phyloP scores from a whole-genome alignment of 2,113 vertebrate genomes.

The Lathamus discolor region DNA sequence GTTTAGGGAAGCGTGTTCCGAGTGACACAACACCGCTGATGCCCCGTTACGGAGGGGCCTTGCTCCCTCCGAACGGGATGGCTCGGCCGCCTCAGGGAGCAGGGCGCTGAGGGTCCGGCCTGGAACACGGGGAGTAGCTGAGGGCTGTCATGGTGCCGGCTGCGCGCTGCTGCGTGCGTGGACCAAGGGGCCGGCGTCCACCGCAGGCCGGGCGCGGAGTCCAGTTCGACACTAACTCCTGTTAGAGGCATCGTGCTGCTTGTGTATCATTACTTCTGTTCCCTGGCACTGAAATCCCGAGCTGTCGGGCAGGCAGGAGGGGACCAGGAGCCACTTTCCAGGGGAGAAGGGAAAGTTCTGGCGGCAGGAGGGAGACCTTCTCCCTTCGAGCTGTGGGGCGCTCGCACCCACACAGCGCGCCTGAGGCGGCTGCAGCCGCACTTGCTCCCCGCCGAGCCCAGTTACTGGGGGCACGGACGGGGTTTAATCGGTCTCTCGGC shows the following conservation, averaged over 20 bases:
- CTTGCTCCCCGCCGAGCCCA: background rate
- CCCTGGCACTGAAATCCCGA: background rate
- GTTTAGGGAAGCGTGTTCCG: background rate
- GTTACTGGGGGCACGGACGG: background rate
- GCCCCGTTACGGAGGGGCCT: background rate
- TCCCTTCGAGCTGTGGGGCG: background rate
- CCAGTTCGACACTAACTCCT: background rate
- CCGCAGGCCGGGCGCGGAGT: background rate
- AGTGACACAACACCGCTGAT: background rate
- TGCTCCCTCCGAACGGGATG: background rate
- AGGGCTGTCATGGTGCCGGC: background rate
- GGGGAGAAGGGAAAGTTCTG: background rate
- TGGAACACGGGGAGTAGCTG: background rate
- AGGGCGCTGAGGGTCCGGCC: background rate
- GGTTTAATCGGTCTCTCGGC: background rate
- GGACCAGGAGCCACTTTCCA: background rate
- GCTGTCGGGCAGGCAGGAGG: background rate
- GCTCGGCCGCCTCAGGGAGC: background rate
- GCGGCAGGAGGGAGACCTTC: background rate
- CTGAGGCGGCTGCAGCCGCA: background rate
- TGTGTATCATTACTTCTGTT: background rate
- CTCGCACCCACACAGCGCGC: background rate
- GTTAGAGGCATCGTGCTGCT: background rate
- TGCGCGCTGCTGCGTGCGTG: background rate
- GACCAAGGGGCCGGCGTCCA: no score